Evolutionary conservation across 2,888 invertebrate species (phyloP).

Genomic region (Loripinus fragilis): DNA sequence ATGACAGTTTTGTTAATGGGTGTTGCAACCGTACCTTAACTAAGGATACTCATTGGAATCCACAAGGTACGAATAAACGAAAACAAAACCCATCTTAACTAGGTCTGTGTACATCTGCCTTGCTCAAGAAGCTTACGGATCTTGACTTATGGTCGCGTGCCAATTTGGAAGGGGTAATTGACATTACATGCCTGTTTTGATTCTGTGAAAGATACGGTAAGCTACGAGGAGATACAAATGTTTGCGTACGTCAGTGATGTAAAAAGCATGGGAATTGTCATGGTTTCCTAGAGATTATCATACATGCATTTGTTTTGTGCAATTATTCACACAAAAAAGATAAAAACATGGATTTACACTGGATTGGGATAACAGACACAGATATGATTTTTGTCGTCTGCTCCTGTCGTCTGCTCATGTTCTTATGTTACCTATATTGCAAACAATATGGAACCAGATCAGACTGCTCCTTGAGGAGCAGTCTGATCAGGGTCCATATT

Average conservation of each 20-base stretch:
- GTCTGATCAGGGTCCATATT: too few species aligned
- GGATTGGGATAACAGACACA: neutral
- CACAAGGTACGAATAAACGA: too few species aligned
- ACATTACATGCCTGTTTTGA: slow-evolving; percentile 25
- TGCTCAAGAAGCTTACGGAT: slow-evolving; percentile 3
- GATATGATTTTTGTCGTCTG: too few species aligned
- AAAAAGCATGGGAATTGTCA: slow-evolving; percentile 21
- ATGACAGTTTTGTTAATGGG: too few species aligned
- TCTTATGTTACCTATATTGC: too few species aligned
- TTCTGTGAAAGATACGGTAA: slow-evolving; percentile 19
- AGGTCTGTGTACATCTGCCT: neutral
- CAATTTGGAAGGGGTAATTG: slow-evolving; percentile 18
- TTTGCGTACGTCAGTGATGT: slow-evolving; percentile 13
- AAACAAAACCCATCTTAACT: too few species aligned
- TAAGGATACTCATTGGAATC: too few species aligned
- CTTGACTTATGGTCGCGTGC: slow-evolving; percentile 26
- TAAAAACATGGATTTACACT: neutral
- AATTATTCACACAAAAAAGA: slow-evolving; percentile 16
- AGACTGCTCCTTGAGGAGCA: too few species aligned
- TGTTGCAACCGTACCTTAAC: too few species aligned
- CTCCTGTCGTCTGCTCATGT: too few species aligned
- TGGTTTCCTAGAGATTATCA: slow-evolving; percentile 4
- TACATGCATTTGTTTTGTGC: slow-evolving; percentile 19
- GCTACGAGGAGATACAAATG: slow-evolving; percentile 15
- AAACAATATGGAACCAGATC: too few species aligned